Evolutionary conservation across 2,797 vertebrate genomes (phyloP).

Genomic region (Crenuchus spilurus): DNA sequence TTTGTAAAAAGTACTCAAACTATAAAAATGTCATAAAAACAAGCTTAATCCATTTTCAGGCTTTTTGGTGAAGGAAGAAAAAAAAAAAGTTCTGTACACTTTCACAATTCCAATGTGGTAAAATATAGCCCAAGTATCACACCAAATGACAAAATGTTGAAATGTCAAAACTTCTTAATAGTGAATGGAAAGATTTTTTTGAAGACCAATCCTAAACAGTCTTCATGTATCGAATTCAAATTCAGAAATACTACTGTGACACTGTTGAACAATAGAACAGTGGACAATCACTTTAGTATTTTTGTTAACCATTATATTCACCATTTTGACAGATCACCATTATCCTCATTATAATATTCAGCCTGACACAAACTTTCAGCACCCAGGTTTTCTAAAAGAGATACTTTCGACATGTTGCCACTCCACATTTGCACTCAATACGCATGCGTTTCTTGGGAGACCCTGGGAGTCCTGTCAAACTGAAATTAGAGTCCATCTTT

Average conservation of each 20-base stretch:
- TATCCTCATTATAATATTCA: not conserved
- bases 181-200: no score
- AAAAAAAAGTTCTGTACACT: slow-evolving; percentile 4
- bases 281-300: not conserved
- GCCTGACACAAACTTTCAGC: not conserved
- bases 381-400: slow-evolving; percentile 71
- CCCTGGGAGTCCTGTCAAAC: slow-evolving; percentile 72
- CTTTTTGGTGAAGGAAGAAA: not conserved
- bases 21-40: not conserved
- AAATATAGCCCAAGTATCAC: not conserved
- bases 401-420: slow-evolving; percentile 78
- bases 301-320: slow-evolving; percentile 9
- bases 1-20: not conserved
- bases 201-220: no score
- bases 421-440: slow-evolving; percentile 83
- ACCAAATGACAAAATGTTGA: not conserved
- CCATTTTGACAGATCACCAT: slow-evolving; percentile 1
- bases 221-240: no score
- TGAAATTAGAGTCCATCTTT: slow-evolving; percentile 84
- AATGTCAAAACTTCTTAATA: no score
- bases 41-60: slow-evolving; percentile 1
- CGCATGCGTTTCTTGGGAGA: slow-evolving; percentile 80
- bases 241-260: not conserved
- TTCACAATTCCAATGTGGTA: not conserved
- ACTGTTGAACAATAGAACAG: not conserved